Evolutionary conservation across 2,113 vertebrate genomes (phyloP).

Genomic region (Pseudorasbora parva): DNA sequence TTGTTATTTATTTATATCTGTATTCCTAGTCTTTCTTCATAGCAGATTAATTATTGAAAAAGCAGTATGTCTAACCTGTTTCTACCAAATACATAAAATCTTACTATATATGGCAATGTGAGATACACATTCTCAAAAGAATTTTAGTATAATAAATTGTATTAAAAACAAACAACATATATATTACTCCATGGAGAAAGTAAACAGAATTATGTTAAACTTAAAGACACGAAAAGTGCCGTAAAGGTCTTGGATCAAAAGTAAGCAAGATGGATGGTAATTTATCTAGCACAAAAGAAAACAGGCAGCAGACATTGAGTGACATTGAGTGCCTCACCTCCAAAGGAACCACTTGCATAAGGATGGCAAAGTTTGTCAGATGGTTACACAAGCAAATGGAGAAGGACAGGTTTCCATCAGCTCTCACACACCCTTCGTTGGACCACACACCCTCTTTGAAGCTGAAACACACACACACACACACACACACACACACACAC

Average conservation of each 20-base stretch:
- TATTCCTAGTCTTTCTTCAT: too few relatives aligned
- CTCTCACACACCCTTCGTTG: conserved; percentile 82
- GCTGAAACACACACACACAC: conserved; percentile 63
- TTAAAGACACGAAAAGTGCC: neutral
- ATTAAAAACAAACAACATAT: too few relatives aligned
- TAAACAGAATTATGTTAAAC: too few relatives aligned
- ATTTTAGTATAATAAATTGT: too few relatives aligned
- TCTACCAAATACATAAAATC: too few relatives aligned
- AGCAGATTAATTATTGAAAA: too few relatives aligned
- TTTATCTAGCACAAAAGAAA: neutral
- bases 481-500: neutral
- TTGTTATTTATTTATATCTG: too few relatives aligned
- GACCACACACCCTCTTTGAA: conserved; percentile 89
- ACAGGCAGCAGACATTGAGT: neutral
- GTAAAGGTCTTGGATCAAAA: neutral
- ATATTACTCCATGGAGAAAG: too few relatives aligned
- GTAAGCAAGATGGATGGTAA: neutral
- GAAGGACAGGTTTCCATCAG: conserved; percentile 82
- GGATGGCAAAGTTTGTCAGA: conserved; percentile 97
- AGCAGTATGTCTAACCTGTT: too few relatives aligned
- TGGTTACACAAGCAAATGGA: conserved; percentile 92
- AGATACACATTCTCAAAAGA: too few relatives aligned
- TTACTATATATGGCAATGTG: too few relatives aligned
- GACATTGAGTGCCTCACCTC: conserved; percentile 78
- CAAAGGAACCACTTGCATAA: conserved; percentile 97